phyloP scores from a whole-genome alignment of 2,113 vertebrate species.

The Ursus arctos region DNA sequence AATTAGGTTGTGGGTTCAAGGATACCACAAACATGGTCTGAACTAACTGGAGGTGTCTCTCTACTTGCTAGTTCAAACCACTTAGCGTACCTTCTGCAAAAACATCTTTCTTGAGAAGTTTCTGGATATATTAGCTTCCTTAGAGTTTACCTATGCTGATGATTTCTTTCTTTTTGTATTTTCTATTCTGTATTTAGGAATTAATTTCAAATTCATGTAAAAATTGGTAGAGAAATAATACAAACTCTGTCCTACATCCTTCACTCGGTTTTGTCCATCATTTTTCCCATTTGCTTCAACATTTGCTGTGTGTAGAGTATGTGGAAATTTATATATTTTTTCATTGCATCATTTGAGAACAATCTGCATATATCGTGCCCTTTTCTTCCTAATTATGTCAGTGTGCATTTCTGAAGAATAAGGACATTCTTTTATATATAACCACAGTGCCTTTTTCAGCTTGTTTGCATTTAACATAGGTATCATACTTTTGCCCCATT shows the following conservation, averaged over 20 bases:
- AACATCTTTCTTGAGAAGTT: neutral
- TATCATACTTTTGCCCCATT: neutral
- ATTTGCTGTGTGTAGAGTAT: neutral
- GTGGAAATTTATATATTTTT: neutral
- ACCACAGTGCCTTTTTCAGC: neutral
- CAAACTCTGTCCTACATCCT: neutral
- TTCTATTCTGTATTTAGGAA: neutral
- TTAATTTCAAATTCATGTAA: constrained; percentile 32
- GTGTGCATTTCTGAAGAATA: neutral
- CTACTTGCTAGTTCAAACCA: neutral
- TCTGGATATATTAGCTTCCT: neutral
- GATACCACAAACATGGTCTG: neutral
- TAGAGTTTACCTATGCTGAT: neutral
- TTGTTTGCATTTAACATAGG: neutral
- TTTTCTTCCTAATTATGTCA: neutral
- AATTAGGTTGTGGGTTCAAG: neutral
- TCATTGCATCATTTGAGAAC: neutral
- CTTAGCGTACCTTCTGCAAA: neutral
- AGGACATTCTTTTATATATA: neutral
- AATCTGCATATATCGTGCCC: neutral
- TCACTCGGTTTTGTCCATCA: neutral
- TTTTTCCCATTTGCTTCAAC: neutral
- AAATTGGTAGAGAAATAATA: neutral
- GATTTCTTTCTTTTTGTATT: neutral
- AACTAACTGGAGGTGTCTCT: neutral